These are phyloP conservation scores for Colius striatus DNA, from an alignment of 2,113 vertebrate species.

Conservation along the genomic window DNA sequence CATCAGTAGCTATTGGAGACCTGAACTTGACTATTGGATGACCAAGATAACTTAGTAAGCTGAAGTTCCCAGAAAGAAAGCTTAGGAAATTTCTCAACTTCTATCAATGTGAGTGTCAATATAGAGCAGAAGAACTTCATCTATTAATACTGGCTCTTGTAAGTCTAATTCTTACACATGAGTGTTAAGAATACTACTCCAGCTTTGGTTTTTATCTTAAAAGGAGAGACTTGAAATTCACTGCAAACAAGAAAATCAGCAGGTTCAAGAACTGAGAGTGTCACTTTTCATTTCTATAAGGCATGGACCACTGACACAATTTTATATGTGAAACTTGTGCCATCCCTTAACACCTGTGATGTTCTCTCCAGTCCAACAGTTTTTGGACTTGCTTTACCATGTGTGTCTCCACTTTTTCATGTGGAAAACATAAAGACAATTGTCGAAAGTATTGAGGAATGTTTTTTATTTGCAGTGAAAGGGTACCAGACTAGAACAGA, in stretches of 20 bases:
- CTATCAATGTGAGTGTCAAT: neutral
- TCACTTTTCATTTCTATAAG: neutral
- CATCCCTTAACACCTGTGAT: neutral
- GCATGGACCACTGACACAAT: neutral
- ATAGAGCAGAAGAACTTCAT: neutral
- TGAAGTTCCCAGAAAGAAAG: neutral
- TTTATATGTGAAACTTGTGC: neutral
- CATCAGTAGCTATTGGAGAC: neutral
- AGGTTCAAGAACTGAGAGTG: neutral
- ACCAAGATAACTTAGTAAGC: neutral
- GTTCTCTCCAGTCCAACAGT: neutral
- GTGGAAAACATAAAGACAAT: neutral
- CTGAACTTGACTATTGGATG: neutral
- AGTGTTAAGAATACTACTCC: neutral
- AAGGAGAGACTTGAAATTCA: neutral
- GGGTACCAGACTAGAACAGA: neutral
- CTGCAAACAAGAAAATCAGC: neutral
- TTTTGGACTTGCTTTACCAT: neutral
- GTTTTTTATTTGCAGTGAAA: neutral
- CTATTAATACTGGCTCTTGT: neutral
- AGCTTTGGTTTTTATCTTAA: neutral
- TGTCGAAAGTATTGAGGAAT: neutral
- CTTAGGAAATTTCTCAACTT: neutral
- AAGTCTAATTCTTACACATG: neutral
- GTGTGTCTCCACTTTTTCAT: rapidly evolving